Base-by-base conservation (phyloP, 2,797 vertebrate genomes). In the Syngnathus rostellatus region DNA sequence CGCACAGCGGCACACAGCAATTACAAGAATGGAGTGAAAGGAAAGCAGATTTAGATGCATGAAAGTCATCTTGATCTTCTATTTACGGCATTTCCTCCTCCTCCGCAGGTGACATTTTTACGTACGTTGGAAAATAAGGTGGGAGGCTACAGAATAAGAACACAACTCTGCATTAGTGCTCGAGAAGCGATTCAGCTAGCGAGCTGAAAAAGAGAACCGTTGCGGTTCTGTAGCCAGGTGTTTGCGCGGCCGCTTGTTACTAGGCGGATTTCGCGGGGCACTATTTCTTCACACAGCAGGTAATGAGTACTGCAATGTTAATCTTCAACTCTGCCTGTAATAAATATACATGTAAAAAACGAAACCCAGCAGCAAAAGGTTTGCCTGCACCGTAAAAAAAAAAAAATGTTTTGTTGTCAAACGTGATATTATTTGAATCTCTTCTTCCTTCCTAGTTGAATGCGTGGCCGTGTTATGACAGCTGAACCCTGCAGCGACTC, bases 401-500 rank as follows among this genome's bases (percentile, higher is more conserved):
- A 21, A 46, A 54, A 31, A 38, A 61, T 23, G 23, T 23, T 23
- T 23, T 23, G n/a, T n/a, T n/a, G n/a, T n/a, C n/a, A n/a, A n/a
- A n/a, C n/a, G n/a, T 23, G 43, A 61, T 79, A 86, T 84, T 79
- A 80, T 75, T 76, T 72, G 46, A 83, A 84, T 75, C 73, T 68
- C 60, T 43, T 69, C 73, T 62, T 84, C 82, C 74, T 84, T 85
- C 77, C 77, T 72, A 78, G 87, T 77, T 80, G 83, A 72, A 78
- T 72, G 17, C 17, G n/a, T 40, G 38, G 72, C 79, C 78, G 76
- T 89, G 85, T 89, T 86, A 81, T 87, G 85, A 86, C 88, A 87
- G 78, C 83, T 84, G 82, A 85, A 81, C 76, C 70, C 68, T 80
- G 76, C 77, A 46, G 66, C 46, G 62, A 79, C 76, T 83, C 71